Percentiles rank a stretch among this genome's conserved stretches.
Conservation (phyloP, 2,888 invertebrate genomes). For the Adelognathus sp. region DNA sequence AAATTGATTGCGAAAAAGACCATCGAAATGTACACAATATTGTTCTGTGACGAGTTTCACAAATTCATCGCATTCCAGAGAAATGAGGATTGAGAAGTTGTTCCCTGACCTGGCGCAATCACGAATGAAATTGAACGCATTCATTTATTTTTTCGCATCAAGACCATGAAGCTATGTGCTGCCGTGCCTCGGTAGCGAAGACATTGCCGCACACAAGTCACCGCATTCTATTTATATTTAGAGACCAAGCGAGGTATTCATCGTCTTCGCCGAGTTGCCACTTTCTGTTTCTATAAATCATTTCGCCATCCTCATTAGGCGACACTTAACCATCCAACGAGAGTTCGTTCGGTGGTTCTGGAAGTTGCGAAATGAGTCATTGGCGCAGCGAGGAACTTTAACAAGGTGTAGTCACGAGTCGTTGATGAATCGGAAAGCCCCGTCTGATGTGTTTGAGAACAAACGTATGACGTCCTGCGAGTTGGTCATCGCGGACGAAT, state of each 20-base stretch:
- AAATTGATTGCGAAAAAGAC: slow-evolving; percentile 55
- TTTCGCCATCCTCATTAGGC: background rate
- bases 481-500: too few species aligned
- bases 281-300: background rate
- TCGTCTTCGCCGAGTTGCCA: background rate
- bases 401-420: background rate
- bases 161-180: background rate
- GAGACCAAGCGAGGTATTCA: background rate
- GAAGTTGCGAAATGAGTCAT: background rate
- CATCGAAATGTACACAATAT: slow-evolving; percentile 4
- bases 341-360: background rate
- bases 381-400: background rate
- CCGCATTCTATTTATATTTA: background rate
- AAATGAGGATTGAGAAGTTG: background rate
- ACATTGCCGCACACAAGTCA: background rate
- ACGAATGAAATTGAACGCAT: too few species aligned
- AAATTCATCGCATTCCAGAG: background rate
- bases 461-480: too few species aligned
- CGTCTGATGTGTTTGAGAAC: background rate
- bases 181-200: background rate
- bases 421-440: background rate
- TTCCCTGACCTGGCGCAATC: too few species aligned
- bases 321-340: background rate
- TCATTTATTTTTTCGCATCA: background rate
- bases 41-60: background rate